These are phyloP conservation scores for Desmodus rotundus DNA, from an alignment of 2,113 vertebrate genomes.

Conservation along the genomic window DNA sequence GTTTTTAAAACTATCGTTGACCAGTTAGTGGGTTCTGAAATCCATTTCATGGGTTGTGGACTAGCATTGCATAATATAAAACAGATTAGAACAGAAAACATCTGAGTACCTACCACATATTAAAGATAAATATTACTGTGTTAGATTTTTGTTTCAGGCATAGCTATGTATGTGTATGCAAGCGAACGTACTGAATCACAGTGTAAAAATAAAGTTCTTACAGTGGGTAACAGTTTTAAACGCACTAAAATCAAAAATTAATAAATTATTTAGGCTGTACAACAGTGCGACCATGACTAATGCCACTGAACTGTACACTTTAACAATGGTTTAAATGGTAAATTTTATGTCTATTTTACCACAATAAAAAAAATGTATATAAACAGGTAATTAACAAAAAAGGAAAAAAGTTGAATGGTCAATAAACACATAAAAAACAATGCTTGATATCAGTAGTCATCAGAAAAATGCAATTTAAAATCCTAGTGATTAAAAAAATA, in stretches of 20 bases:
- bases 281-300: not conserved
- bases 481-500: not conserved
- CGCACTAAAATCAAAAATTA: not conserved
- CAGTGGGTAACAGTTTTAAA: not conserved
- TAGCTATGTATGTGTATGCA: not conserved
- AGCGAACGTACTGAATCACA: not conserved
- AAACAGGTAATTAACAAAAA: not conserved
- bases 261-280: not conserved
- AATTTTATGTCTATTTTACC: not conserved
- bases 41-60: not conserved
- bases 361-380: not conserved
- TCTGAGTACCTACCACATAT: not conserved
- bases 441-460: not conserved
- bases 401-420: not conserved
- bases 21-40: not conserved
- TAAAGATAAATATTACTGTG: not conserved
- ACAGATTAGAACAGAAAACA: not conserved
- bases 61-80: not conserved
- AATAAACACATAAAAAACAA: not conserved
- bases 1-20: not conserved
- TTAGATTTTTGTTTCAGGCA: not conserved
- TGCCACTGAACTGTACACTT: not conserved
- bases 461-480: not conserved
- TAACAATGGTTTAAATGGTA: not conserved
- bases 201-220: conserved; percentile 17